Conservation (phyloP, 2,797 vertebrate species). For the Rhinichthys osculus region DNA sequence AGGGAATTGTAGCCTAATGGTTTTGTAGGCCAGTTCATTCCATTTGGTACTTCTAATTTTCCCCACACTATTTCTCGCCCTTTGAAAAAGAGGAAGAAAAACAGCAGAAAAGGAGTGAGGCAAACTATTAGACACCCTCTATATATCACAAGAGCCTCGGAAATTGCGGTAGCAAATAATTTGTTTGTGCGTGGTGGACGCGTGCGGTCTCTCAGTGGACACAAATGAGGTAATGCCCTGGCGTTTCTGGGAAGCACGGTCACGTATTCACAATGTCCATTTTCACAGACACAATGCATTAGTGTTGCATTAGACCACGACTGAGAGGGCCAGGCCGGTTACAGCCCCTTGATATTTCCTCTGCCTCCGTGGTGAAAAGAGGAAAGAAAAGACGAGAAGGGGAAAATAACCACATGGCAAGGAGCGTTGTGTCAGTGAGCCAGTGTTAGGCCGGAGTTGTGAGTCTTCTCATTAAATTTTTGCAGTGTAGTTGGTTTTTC, state of each 20-base stretch:
- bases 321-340: conserved; percentile 56
- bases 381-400: conserved; percentile 32
- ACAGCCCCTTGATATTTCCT: conserved; percentile 53
- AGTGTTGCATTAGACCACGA: conserved; percentile 57
- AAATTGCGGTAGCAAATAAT: conserved; percentile 39
- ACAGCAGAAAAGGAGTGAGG: conserved; percentile 43
- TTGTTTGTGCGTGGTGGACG: conserved; percentile 41
- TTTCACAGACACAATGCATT: conserved; percentile 62
- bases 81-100: conserved; percentile 1
- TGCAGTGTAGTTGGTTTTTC: conserved; percentile 77
- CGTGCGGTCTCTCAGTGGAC: conserved; percentile 11
- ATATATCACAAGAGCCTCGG: conserved; percentile 50
- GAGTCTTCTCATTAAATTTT: conserved; percentile 78
- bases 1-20: conserved; percentile 37
- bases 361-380: conserved; percentile 32
- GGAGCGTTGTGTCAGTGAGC: conserved; percentile 72
- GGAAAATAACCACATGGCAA: conserved; percentile 69
- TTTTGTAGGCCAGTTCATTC: conserved; percentile 28
- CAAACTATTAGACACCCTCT: conserved; percentile 55
- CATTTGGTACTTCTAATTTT: conserved; percentile 29
- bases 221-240: conserved; percentile 56
- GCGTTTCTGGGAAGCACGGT: conserved; percentile 52
- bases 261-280: conserved; percentile 55
- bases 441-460: conserved; percentile 58
- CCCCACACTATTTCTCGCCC: conserved; percentile 21